These are phyloP conservation scores for Leucoma salicis DNA, from an alignment of 2,888 invertebrate species.

Conservation along the genomic window DNA sequence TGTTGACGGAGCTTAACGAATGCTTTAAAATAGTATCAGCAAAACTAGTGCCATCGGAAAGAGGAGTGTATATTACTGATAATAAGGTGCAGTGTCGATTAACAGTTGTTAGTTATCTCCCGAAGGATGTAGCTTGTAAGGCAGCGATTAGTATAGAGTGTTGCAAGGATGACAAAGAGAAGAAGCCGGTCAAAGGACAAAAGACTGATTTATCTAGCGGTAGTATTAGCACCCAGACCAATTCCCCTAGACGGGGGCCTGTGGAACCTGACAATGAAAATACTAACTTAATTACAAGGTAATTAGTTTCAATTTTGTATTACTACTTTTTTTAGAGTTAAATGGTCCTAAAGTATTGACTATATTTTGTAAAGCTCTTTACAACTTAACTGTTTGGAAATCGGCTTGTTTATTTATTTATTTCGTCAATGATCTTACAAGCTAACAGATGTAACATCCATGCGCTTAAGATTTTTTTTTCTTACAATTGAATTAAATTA, in stretches of 20 bases:
- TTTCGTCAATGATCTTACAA: no score
- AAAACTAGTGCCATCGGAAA: constrained; percentile 80
- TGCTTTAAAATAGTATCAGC: constrained; percentile 81
- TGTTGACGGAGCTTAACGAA: constrained; percentile 79
- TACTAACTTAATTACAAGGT: constrained; percentile 65
- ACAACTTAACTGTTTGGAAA: no score
- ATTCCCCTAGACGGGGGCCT: constrained; percentile 59
- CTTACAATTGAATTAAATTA: no score
- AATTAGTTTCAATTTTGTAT: constrained; percentile 19
- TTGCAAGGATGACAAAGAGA: constrained; percentile 64
- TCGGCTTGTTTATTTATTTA: no score
- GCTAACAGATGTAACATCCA: no score
- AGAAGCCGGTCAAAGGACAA: constrained; percentile 65
- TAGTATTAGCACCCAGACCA: constrained; percentile 53
- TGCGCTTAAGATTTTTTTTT: no score
- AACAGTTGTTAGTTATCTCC: constrained; percentile 73
- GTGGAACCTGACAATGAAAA: constrained; percentile 49
- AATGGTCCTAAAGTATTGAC: neutral
- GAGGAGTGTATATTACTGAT: constrained; percentile 70
- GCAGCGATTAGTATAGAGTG: constrained; percentile 85
- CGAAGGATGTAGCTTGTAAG: constrained; percentile 84
- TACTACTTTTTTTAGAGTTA: neutral
- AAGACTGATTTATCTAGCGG: constrained; percentile 77
- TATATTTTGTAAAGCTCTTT: neutral
- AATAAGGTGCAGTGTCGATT: constrained; percentile 68